phyloP scores from a whole-genome alignment of 1,140 invertebrate species.

The Drosophila orena region DNA sequence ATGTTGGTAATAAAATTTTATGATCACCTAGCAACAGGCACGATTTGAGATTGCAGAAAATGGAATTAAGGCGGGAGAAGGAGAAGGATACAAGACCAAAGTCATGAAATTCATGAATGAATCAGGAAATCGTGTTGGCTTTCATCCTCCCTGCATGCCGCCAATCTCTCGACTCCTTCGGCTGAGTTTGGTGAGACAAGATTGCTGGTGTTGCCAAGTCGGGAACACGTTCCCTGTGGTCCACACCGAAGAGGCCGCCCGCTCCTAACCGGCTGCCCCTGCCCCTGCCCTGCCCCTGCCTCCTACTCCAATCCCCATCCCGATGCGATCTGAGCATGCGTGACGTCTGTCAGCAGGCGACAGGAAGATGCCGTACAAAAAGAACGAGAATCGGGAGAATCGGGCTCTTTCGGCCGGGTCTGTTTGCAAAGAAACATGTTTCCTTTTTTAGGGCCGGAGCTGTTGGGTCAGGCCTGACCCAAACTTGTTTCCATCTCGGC shows the following conservation, averaged over 20 bases:
- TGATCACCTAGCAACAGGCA: conserved; percentile 69
- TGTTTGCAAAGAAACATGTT: conserved; percentile 69
- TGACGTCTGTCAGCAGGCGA: conserved; percentile 62
- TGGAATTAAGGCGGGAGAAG: conserved; percentile 6
- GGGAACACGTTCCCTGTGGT: conserved; percentile 47
- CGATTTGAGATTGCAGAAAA: conserved; percentile 22
- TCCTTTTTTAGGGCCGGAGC: conserved; percentile 56
- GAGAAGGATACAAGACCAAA: conserved; percentile 66
- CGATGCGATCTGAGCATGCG: conserved; percentile 57
- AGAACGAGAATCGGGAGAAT: conserved; percentile 8
- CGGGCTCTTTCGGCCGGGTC: conserved; percentile 24
- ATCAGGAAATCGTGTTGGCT: conserved; percentile 71
- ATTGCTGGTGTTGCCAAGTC: conserved; percentile 54
- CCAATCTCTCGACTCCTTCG: conserved; percentile 13
- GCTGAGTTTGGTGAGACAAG: conserved; percentile 16
- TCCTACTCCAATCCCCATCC: conserved; percentile 1
- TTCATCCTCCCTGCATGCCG: conserved; percentile 40
- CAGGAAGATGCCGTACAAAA: conserved; percentile 59
- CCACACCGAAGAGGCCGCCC: conserved; percentile 12
- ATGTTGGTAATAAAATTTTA: conserved; percentile 69
- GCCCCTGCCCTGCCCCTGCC: not conserved
- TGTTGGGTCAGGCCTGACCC: conserved; percentile 55
- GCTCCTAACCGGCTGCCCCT: not conserved
- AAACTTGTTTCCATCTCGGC: conserved; percentile 60
- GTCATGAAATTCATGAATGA: conserved; percentile 80